Percentiles rank a stretch among this genome's conserved stretches.
Conservation (phyloP, 2,113 vertebrate genomes). For the Scomber japonicus region DNA sequence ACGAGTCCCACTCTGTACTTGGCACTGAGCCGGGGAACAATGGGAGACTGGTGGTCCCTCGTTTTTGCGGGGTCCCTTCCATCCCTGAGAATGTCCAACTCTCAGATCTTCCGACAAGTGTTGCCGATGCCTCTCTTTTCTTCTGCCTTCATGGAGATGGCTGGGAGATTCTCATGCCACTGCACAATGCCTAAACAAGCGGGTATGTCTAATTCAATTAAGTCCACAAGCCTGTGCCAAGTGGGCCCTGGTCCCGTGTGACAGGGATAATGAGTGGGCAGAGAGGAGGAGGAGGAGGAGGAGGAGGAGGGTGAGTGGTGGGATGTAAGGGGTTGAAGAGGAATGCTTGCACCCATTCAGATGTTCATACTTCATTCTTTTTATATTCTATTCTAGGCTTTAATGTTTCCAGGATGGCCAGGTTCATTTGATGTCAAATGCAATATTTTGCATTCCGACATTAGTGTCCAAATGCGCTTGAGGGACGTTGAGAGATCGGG, state of each 20-base stretch:
- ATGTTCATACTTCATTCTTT: conserved; percentile 67
- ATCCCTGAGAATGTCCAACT: conserved; percentile 50
- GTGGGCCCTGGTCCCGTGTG: conserved; percentile 79
- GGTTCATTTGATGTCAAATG: conserved; percentile 70
- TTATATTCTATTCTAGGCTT: conserved; percentile 66
- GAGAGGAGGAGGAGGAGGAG: conserved; percentile 44
- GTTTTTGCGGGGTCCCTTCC: conserved; percentile 38
- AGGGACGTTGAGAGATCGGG: conserved; percentile 57
- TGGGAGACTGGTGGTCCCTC: conserved; percentile 58
- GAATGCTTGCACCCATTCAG: conserved; percentile 70
- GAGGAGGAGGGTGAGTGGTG: conserved; percentile 2
- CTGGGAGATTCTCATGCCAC: conserved; percentile 85
- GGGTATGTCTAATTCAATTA: conserved; percentile 90
- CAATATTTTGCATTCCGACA: conserved; percentile 82
- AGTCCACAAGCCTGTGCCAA: conserved; percentile 85
- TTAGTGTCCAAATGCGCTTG: conserved; percentile 62
- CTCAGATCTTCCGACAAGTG: conserved; percentile 85
- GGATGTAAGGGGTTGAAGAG: conserved; percentile 40
- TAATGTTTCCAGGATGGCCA: conserved; percentile 77
- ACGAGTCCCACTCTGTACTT: conserved; percentile 44
- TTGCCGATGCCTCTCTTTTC: conserved; percentile 74
- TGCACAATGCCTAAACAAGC: conserved; percentile 86
- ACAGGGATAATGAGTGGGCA: conserved; percentile 85
- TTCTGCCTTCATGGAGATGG: conserved; percentile 73
- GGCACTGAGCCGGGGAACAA: conserved; percentile 57